Evolutionary conservation across 2,888 invertebrate genomes (phyloP).

Genomic region (Argyresthia goedartella): DNA sequence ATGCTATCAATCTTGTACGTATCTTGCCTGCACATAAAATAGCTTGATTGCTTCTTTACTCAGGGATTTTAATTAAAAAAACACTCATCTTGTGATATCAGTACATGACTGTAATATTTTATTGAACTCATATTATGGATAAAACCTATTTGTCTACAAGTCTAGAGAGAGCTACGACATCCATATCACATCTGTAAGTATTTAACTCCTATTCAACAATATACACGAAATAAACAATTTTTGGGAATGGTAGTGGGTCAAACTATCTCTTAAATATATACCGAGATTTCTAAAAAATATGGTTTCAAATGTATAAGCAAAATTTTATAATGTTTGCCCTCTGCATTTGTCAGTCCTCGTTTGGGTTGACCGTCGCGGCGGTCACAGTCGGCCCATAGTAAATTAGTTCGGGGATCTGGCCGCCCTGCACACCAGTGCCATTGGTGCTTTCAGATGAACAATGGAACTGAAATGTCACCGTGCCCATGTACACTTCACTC

Average conservation of each 20-base stretch:
- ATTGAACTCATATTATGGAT: constrained; percentile 24
- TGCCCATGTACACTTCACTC: constrained; percentile 93
- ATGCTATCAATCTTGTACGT: too few relatives aligned
- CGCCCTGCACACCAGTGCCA: constrained; percentile 97
- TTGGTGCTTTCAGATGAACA: constrained; percentile 98
- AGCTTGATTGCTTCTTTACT: too few relatives aligned
- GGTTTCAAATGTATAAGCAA: constrained; percentile 34
- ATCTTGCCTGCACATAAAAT: too few relatives aligned
- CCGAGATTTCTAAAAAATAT: constrained; percentile 15
- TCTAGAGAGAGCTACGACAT: constrained; percentile 63
- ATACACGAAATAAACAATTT: constrained; percentile 44
- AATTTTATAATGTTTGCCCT: constrained; percentile 35
- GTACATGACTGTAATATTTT: not conserved
- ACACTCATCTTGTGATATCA: too few relatives aligned
- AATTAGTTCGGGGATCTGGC: constrained; percentile 96
- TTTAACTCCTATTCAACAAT: constrained; percentile 49
- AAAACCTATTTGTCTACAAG: constrained; percentile 36
- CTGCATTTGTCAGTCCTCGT: constrained; percentile 62
- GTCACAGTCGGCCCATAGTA: constrained; percentile 89
- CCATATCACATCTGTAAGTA: constrained; percentile 66
- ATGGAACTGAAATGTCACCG: constrained; percentile 96
- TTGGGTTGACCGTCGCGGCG: constrained; percentile 41
- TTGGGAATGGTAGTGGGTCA: constrained; percentile 33
- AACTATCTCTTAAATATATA: constrained; percentile 12
- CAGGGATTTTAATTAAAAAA: too few relatives aligned